Evolutionary conservation across 2,888 invertebrate genomes (phyloP), one percentile per base, ranked within the genome.

Genomic region (Pharmacophagus antenor): DNA sequence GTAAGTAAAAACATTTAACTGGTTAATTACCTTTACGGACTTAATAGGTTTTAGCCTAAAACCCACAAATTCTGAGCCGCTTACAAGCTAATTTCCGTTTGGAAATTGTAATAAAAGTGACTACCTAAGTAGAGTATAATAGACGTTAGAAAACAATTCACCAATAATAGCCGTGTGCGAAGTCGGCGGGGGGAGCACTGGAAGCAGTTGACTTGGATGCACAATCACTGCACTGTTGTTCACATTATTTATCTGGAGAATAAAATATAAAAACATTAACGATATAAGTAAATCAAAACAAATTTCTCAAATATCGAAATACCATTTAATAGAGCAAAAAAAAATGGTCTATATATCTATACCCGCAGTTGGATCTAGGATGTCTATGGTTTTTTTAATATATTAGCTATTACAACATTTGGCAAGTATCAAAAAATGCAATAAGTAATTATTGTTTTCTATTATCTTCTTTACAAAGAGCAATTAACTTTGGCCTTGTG

Each of bases 191-290:
- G 95, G 94, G 71, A 95, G 77, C 31, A 95, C 93, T 18, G 95
- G 96, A 68, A 96, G 88, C 73, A 96, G 85, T 77, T 96, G 95
- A 64, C 94, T 95, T 27, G 96, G 95, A 72, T 95, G 95, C 54
- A 96, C 96, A 77, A 96, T 96, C 58, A 96, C 95, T 60, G 95
- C 95, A 76, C 88, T 90, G 63, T 72, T 86, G 69, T 82, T 86
- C 41, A 84, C 75, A 64, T 82, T 88, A 65, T 85, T 88, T 61
- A 87, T 73, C 88, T 89, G 72, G 1, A 71, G 71, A 22, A 56
- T 15, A 4, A 41, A 48, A 5, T 37, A 27, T 27, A 25, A 44
- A 22, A 25, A 2, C 10, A 50, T 27, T 18, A 18, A 50, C 37
- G 15, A 4, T n/a, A 0, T 37, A 27, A 6, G 6, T n/a, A n/a